Evolutionary conservation across 1,140 invertebrate species (phyloP), one percentile per base, ranked within the genome.

Genomic region (Pogonus chalceus): DNA sequence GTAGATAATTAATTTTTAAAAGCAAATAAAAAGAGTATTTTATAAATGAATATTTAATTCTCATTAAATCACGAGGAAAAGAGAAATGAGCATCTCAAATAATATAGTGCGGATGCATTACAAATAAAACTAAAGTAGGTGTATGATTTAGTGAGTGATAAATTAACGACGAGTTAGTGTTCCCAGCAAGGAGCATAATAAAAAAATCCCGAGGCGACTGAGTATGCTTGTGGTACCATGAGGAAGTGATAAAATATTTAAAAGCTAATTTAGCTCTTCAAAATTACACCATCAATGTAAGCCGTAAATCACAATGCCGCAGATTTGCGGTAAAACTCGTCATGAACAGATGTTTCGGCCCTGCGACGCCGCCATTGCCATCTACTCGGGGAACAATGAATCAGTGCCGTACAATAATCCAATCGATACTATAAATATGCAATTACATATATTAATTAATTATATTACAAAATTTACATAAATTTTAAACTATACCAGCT

Each of bases 231-330:
- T n/a, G 37, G 18, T 10, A 43, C 37, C 37, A 43, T 18, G 4
- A 18, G 9, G 37, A 43, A 43, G 37, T 43, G 37, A 43, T 43
- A 43, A 43, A 43, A 43, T 43, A 43, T 43, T 43, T 43, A 43
- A 43, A 43, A 43, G 9, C 37, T 43, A 43, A 43, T 43, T 43
- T 43, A 18, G 9, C 37, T 43, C 37, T 43, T 43, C 37, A 43
- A 43, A 43, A 43, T 43, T 43, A 43, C 37, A 18, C 37, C 37
- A 43, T 43, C 37, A 18, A 43, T 43, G 37, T 43, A 43, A 43
- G 37, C 37, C 37, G 37, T 43, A 43, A 43, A 43, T 43, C 37
- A 43, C 37, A 43, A 43, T 10, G 37, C 37, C 37, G 18, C 37
- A 43, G 37, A 43, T 43, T 43, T 43, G 37, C 18, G 37, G 37